phyloP scores from a whole-genome alignment of 1,140 invertebrate species.

The Hypothenemus hampei region DNA sequence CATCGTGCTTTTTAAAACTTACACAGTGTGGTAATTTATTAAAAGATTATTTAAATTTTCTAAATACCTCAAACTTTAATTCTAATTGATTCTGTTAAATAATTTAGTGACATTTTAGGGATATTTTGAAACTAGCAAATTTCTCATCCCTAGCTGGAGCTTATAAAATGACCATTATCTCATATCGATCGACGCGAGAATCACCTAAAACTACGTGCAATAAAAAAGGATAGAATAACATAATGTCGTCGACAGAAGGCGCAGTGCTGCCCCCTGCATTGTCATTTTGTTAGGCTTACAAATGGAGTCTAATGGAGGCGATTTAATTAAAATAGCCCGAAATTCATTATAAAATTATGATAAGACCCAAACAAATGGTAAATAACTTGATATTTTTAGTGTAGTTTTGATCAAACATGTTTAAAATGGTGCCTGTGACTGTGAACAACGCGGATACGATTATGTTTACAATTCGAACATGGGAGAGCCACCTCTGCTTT shows the following conservation, averaged over 20 bases:
- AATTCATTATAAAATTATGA: slow-evolving; percentile 40
- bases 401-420: slow-evolving; percentile 43
- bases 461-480: slow-evolving; percentile 48
- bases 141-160: too few relatives aligned
- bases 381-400: slow-evolving; percentile 44
- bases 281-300: slow-evolving; percentile 61
- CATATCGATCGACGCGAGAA: background rate
- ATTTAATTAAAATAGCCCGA: slow-evolving; percentile 44
- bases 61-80: too few relatives aligned
- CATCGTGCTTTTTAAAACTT: too few relatives aligned
- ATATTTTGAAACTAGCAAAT: too few relatives aligned
- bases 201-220: background rate
- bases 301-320: slow-evolving; percentile 50
- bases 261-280: slow-evolving; percentile 58
- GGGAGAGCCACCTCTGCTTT: slow-evolving; percentile 48
- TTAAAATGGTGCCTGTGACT: slow-evolving; percentile 40
- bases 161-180: background rate
- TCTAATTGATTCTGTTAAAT: too few relatives aligned
- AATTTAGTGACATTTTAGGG: too few relatives aligned
- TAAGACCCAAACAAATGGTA: slow-evolving; percentile 44
- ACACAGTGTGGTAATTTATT: too few relatives aligned
- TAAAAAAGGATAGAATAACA: background rate
- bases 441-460: slow-evolving; percentile 37
- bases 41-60: too few relatives aligned
- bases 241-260: slow-evolving; percentile 28